Evolutionary conservation across 2,113 vertebrate species (phyloP).

Genomic region (Pandion haliaetus): DNA sequence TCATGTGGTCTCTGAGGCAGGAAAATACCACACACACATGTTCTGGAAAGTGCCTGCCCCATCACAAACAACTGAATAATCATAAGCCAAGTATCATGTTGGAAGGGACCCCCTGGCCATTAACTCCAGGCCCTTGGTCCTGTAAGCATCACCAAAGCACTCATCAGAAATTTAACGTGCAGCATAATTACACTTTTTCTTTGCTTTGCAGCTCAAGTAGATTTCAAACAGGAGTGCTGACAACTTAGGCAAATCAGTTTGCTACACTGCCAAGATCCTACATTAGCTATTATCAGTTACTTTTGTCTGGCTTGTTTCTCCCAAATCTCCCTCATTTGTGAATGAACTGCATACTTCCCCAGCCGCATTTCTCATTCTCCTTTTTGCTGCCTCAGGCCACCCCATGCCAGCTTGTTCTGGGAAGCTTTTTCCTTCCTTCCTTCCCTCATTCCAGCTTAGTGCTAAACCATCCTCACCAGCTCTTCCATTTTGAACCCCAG

Average conservation of each 20-base stretch:
- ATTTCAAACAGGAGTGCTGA: neutral
- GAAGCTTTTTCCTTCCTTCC: neutral
- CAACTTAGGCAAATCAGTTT: neutral
- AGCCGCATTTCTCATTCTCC: neutral
- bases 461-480: neutral
- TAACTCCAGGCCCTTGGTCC: neutral
- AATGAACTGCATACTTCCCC: neutral
- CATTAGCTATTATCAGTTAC: neutral
- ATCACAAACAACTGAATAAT: neutral
- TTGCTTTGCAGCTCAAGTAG: neutral
- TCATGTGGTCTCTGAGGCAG: neutral
- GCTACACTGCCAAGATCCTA: neutral
- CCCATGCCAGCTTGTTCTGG: neutral
- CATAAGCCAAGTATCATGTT: neutral
- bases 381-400: neutral
- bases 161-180: rapidly evolving
- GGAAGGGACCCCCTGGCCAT: neutral
- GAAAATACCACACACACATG: neutral
- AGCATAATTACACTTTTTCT: neutral
- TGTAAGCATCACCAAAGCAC: neutral
- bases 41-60: neutral
- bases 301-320: neutral
- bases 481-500: neutral
- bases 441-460: neutral
- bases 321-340: neutral